Percentiles rank a stretch among this genome's conserved stretches.
phyloP scores from a whole-genome alignment of 35 echinoderm and acorn worm genomes.

The Heliocidaris erythrogramma region DNA sequence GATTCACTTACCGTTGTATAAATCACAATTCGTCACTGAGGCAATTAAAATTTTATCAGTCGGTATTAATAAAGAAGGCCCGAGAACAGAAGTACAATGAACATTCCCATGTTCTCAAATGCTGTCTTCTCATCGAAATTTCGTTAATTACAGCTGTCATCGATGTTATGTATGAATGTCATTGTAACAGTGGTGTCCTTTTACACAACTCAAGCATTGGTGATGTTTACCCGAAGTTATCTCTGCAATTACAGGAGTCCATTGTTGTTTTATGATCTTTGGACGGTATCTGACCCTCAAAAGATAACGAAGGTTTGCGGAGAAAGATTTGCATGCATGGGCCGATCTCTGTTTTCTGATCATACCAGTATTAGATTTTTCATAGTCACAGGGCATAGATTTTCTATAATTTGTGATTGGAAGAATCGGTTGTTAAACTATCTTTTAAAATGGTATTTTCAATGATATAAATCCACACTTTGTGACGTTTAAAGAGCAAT shows the following conservation, averaged over 20 bases:
- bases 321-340: not conserved
- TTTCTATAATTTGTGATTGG: no score
- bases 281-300: not conserved
- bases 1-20: not conserved
- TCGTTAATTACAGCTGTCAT: not conserved
- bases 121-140: not conserved
- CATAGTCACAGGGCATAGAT: no score
- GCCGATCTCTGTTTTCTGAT: no score
- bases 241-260: not conserved
- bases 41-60: not conserved
- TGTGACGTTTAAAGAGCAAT: no score
- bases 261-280: slow-evolving; percentile 18
- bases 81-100: not conserved
- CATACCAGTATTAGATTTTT: no score
- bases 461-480: no score
- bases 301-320: not conserved
- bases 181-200: not conserved
- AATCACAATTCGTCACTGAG: not conserved
- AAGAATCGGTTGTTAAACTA: no score
- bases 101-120: not conserved
- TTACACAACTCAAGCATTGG: not conserved
- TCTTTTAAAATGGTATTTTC: no score
- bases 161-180: not conserved
- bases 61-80: not conserved
- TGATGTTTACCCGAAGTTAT: not conserved